A percentile compares a stretch with the other conserved stretches of the same genome.
phyloP scores from a whole-genome alignment of 2,888 invertebrate species.

The Gandaritis pyraliata region DNA sequence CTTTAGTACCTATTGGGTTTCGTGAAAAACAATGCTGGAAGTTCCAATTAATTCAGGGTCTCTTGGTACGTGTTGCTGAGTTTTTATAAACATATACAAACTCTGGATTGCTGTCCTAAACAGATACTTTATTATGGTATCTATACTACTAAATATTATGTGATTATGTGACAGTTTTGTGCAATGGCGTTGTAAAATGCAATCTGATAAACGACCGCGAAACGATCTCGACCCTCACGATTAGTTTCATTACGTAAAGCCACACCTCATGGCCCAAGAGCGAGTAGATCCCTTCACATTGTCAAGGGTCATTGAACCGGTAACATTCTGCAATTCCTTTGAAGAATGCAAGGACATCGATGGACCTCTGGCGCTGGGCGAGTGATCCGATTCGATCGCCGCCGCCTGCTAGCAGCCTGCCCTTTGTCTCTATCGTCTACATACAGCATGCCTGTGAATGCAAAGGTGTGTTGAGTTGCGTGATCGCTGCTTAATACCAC shows the following conservation, averaged over 20 bases:
- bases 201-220: constrained; percentile 55
- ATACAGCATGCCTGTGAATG: constrained; percentile 37
- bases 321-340: constrained; percentile 71
- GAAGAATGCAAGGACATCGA: constrained; percentile 80
- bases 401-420: constrained; percentile 26
- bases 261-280: constrained; percentile 65
- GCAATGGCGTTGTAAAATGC: constrained; percentile 35
- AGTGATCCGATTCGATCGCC: constrained; percentile 31
- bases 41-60: no score
- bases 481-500: constrained; percentile 58
- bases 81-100: no score
- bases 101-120: no score
- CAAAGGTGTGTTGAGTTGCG: constrained; percentile 50
- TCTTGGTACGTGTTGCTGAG: no score
- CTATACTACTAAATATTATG: no score
- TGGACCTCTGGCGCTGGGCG: constrained; percentile 60
- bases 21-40: no score
- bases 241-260: constrained; percentile 71
- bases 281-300: constrained; percentile 75
- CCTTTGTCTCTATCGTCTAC: constrained; percentile 32
- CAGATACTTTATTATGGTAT: no score
- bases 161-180: constrained; percentile 7
- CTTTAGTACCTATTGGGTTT: no score
- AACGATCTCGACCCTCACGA: constrained; percentile 64
- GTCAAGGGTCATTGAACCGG: constrained; percentile 77